Evolutionary conservation across 2,888 invertebrate genomes (phyloP).

Genomic region (Sesia apiformis): DNA sequence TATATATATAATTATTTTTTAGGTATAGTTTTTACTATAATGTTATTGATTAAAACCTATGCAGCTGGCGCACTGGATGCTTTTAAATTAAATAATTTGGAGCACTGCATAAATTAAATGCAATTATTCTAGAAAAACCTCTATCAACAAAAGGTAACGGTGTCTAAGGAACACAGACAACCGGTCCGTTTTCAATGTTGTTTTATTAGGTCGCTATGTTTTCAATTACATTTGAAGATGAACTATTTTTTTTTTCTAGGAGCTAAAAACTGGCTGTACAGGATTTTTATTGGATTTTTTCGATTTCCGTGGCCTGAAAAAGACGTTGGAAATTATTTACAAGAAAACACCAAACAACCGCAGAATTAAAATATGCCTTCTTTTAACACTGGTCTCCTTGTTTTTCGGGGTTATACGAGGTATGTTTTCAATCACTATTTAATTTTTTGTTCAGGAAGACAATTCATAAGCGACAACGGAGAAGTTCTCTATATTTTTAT

Average conservation of each 20-base stretch:
- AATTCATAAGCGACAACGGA: too few relatives aligned
- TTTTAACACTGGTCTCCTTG: slow-evolving; percentile 48
- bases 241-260: slow-evolving; percentile 29
- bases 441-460: too few relatives aligned
- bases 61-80: background rate
- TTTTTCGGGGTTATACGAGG: slow-evolving; percentile 60
- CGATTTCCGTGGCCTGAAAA: slow-evolving; percentile 58
- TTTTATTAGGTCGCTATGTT: too few relatives aligned
- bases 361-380: slow-evolving; percentile 46
- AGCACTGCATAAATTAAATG: slow-evolving; percentile 20
- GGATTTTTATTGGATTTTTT: slow-evolving; percentile 59
- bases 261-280: slow-evolving; percentile 31
- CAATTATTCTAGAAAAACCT: too few relatives aligned
- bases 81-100: background rate
- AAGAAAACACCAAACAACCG: slow-evolving; percentile 60
- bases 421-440: slow-evolving; percentile 21
- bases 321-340: slow-evolving; percentile 67
- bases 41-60: too few relatives aligned
- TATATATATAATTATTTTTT: too few relatives aligned
- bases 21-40: too few relatives aligned
- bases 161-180: too few relatives aligned
- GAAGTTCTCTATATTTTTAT: too few relatives aligned
- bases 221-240: slow-evolving; percentile 22
- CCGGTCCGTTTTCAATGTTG: too few relatives aligned
- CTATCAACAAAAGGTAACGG: too few relatives aligned